A percentile compares a stretch with the other conserved stretches of the same genome.
phyloP scores from a whole-genome alignment of 2,888 invertebrate genomes.

The Andricus quercusramuli region DNA sequence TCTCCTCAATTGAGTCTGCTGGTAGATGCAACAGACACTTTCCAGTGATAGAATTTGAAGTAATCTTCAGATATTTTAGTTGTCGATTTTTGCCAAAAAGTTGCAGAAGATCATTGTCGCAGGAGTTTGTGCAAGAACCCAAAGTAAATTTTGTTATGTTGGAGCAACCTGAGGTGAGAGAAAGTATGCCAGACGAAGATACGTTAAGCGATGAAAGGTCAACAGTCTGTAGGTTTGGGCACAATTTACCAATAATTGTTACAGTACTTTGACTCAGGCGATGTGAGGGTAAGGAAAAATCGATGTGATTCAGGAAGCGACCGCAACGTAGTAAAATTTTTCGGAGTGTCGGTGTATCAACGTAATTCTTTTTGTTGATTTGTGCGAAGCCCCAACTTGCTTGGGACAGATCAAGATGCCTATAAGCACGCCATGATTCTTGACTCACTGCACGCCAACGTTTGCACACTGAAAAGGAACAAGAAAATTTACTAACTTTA shows the following conservation, averaged over 20 bases:
- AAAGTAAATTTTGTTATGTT: constrained; percentile 79
- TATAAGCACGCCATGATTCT: constrained; percentile 79
- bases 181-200: constrained; percentile 79
- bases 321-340: constrained; percentile 81
- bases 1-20: constrained; percentile 66
- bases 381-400: constrained; percentile 61
- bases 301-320: constrained; percentile 78
- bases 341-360: constrained; percentile 74
- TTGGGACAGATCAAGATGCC: constrained; percentile 65
- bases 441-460: constrained; percentile 80
- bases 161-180: constrained; percentile 80
- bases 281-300: constrained; percentile 80
- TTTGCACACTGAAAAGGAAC: constrained; percentile 79
- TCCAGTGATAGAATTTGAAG: constrained; percentile 64
- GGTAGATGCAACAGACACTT: constrained; percentile 68
- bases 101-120: constrained; percentile 69
- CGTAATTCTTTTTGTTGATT: constrained; percentile 4
- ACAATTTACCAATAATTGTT: constrained; percentile 81
- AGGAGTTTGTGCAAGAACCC: constrained; percentile 77
- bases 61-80: constrained; percentile 65
- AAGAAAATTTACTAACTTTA: constrained; percentile 9
- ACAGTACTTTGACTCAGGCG: constrained; percentile 81
- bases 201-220: constrained; percentile 80
- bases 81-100: constrained; percentile 69
- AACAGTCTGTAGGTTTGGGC: constrained; percentile 81